These are phyloP conservation scores for Eristalis tenax DNA, from an alignment of 2,888 invertebrate genomes.

Conservation along the genomic window DNA sequence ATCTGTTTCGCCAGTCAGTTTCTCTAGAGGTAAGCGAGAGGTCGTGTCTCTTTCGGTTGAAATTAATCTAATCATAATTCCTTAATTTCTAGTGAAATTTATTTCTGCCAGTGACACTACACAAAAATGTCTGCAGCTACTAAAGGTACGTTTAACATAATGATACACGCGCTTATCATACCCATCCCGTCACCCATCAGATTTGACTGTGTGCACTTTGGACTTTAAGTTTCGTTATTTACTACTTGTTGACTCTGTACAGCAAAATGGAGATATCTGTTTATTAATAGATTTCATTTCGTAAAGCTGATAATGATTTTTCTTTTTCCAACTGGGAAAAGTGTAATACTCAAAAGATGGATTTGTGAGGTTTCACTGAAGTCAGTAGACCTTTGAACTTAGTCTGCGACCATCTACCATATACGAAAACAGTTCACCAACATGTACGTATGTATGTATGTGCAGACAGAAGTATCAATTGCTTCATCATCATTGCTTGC, in stretches of 20 bases:
- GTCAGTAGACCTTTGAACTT: not conserved
- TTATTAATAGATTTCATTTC: conserved; percentile 31
- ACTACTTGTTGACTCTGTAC: conserved; percentile 44
- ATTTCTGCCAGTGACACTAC: conserved; percentile 19
- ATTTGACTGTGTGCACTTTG: conserved; percentile 69
- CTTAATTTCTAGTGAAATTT: conserved; percentile 26
- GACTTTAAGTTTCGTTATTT: conserved; percentile 56
- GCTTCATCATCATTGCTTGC: not conserved
- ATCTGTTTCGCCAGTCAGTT: conserved; percentile 26
- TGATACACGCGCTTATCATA: not conserved
- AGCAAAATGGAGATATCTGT: conserved; percentile 19
- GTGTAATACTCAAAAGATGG: not conserved
- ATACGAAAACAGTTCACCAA: not conserved
- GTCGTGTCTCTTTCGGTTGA: not conserved
- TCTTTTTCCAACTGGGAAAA: not conserved
- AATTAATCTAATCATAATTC: conserved; percentile 5
- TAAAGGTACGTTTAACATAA: conserved; percentile 74
- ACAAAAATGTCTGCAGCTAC: conserved; percentile 77
- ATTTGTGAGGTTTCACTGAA: not conserved
- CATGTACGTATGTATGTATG: not conserved
- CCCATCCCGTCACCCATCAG: not conserved
- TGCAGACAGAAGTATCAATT: not conserved
- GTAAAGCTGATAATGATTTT: not conserved
- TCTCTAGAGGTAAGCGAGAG: conserved; percentile 12
- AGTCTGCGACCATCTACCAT: not conserved